phyloP scores from a whole-genome alignment of 2,113 vertebrate species.

The Gnathonemus echidnorhynchus region DNA sequence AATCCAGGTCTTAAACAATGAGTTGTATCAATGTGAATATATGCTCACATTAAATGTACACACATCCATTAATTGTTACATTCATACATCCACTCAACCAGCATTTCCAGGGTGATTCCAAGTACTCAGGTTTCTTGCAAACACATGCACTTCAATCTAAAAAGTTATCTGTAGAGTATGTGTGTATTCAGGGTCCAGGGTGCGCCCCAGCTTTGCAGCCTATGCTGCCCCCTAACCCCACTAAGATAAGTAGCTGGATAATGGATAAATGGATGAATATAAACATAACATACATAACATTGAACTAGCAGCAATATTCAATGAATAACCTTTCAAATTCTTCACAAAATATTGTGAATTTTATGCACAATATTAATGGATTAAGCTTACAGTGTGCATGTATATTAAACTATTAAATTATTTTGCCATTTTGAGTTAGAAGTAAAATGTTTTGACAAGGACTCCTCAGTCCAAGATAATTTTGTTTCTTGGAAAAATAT shows the following conservation, averaged over 20 bases:
- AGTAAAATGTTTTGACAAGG: neutral
- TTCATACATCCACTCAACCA: neutral
- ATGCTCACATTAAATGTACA: neutral
- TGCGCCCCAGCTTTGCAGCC: neutral
- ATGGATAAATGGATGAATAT: neutral
- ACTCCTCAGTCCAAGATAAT: neutral
- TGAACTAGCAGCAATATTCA: neutral
- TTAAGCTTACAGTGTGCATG: neutral
- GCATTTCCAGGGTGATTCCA: neutral
- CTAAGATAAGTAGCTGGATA: neutral
- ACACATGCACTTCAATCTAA: neutral
- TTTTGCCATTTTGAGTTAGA: neutral
- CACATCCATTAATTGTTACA: neutral
- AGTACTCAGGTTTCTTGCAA: neutral
- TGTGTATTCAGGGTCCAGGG: neutral
- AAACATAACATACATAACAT: neutral
- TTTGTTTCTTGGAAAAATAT: conserved; percentile 5
- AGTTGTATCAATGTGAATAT: neutral
- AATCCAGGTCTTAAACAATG: neutral
- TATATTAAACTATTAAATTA: conserved; percentile 3
- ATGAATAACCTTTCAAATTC: neutral
- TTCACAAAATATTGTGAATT: neutral
- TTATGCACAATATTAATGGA: neutral
- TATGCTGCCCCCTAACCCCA: neutral
- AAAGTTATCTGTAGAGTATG: neutral